Percentiles rank a stretch among this genome's conserved stretches.
Evolutionary conservation across 2,113 vertebrate species (phyloP).

Genomic region (Synchiropus splendidus): DNA sequence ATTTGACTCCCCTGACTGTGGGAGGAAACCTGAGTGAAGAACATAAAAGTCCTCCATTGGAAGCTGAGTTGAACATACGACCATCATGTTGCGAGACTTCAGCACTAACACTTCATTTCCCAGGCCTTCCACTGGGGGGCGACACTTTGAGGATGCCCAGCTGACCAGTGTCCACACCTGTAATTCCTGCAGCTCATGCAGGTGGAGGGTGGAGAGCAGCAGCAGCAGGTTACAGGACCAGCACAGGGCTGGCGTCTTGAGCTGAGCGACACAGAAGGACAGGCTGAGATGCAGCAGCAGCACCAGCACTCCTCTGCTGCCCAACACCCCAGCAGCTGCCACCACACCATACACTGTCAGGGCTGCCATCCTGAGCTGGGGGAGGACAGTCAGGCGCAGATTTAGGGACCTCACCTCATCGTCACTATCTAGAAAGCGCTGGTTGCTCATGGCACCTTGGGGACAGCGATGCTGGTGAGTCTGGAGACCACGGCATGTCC

Average conservation of each 20-base stretch:
- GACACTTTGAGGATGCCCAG: neutral
- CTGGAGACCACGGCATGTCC: conserved; percentile 78
- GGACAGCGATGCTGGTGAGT: conserved; percentile 54
- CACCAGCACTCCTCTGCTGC: conserved; percentile 70
- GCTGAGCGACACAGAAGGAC: conserved; percentile 78
- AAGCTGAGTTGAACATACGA: too few species aligned
- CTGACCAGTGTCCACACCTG: conserved; percentile 65
- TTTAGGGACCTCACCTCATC: neutral
- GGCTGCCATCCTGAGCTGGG: conserved; percentile 73
- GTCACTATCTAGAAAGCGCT: neutral
- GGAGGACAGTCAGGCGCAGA: conserved; percentile 4
- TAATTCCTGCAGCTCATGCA: conserved; percentile 74
- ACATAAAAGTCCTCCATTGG: too few species aligned
- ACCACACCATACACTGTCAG: conserved; percentile 75
- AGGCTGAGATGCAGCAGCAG: conserved; percentile 74
- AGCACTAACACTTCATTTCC: too few species aligned
- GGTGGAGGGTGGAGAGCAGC: conserved; percentile 75
- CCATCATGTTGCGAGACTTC: too few species aligned
- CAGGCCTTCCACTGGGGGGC: too few species aligned
- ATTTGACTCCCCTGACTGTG: too few species aligned
- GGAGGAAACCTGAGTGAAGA: too few species aligned
- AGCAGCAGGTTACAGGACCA: conserved; percentile 80
- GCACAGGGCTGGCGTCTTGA: conserved; percentile 65
- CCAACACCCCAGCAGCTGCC: conserved; percentile 77
- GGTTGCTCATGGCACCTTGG: conserved; percentile 61